Evolutionary conservation across 2,797 vertebrate genomes (phyloP), one percentile per base, ranked within the genome.

Genomic region (Eospalax fontanierii): DNA sequence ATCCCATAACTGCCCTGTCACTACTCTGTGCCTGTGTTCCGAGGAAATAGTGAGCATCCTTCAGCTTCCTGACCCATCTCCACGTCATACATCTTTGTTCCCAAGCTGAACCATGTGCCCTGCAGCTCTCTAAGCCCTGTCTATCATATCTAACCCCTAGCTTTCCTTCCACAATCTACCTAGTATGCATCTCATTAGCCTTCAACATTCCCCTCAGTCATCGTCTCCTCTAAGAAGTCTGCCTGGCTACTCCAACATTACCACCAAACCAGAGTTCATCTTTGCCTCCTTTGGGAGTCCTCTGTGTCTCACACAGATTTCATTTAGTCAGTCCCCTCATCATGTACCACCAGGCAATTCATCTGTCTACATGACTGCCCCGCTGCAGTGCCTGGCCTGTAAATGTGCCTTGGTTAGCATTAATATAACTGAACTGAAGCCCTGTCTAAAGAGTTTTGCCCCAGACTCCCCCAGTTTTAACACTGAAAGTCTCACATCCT

Each of bases 171-270:
- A 30, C 24, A 86, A 73, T 22, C 3, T 84, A 35, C 71, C 30
- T 85, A 74, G 33, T 50, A 57, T 73, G 87, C 28, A 59, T 85
- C 83, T 88, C 30, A n/a, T 86, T 33, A 50, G 38, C 46, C 38
- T 76, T 87, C 80, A 91, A 76, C 92, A 59, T 35, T 15, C 70
- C 87, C 46, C 5, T 86, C 88, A 81, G 9, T 66, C 54, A 46
- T 46, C 46, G 43, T 19, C 82, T 91, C 66, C 59, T 90, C 94
- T 46, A 43, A 46, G 73, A 95, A 95, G 79, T 33, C 33, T 65
- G 94, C 54, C 50, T 91, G 57, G 54, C 16, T 63, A 21, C 18
- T 4, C 38, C 19, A 22, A 50, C 50, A 33, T n/a, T 43, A 87
- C 38, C 54, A 35, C 40, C 61, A 93, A 79, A 73, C 8, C 61